Base-by-base conservation (phyloP, 2,888 invertebrate genomes). In the Leucophenga montana region DNA sequence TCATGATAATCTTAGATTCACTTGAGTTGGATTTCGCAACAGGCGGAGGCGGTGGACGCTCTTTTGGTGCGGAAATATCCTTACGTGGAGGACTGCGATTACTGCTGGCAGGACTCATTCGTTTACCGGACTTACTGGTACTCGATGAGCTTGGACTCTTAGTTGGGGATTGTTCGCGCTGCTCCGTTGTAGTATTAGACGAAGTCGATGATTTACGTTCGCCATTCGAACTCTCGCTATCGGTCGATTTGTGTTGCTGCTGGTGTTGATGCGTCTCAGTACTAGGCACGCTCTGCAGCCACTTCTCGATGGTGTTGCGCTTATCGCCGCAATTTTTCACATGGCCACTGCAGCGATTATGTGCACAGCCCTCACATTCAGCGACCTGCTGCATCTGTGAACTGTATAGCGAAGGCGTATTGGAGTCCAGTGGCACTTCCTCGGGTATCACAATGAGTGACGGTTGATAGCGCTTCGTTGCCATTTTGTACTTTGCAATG, bases 401-500 rank as follows among this genome's bases (percentile, higher is more conserved):
- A 89, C 90, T 71, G 90, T 91, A 77, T 86, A 20, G 90, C 86
- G 64, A 90, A 9, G 83, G 75, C 5, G 77, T 75, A n/a, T 73
- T 78, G 0, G 81, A 75, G 11, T 83, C 78, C 13, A 78, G 66
- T 3, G 80, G 75, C 18, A 71, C 75, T 88, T 95, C 96, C 89
- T 96, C 96, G 0, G 95, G 95, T 80, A 96, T 96, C 82, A 93
- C 92, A 67, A 92, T 91, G 5, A 96, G 89, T 65, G 93, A 92
- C 0, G 96, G 96, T 71, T 93, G 91, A 84, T 94, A 96, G 71
- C 93, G 91, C 88, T 96, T 95, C 0, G 93, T 89, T 53, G 93
- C 92, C 94, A 96, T 95, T 90, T 96, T 96, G 80, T 94, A 94
- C 85, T 96, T 96, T 8, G 97, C 97, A 65, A 96, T 93, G 54